Evolutionary conservation across 2,888 invertebrate genomes (phyloP).

Genomic region (Apamea sordens): DNA sequence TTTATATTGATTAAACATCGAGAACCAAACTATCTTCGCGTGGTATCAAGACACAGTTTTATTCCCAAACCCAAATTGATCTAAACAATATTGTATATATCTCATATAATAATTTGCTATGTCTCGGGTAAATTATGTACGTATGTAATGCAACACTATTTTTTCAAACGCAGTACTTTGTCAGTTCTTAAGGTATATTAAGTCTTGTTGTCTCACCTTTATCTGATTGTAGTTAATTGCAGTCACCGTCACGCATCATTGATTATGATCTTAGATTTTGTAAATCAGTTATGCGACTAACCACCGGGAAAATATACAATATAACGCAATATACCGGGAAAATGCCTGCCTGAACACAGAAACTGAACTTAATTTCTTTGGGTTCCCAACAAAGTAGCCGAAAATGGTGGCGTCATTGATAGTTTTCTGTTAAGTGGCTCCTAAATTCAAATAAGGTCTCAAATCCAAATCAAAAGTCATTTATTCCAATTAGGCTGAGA

Average conservation of each 20-base stretch:
- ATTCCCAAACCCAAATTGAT: constrained; percentile 7
- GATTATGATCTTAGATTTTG: not conserved
- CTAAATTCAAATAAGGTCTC: too few relatives aligned
- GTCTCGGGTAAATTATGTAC: not conserved
- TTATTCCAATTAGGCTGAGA: too few relatives aligned
- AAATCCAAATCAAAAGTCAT: not conserved
- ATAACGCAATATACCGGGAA: not conserved
- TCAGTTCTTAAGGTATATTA: not conserved
- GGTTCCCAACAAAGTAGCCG: not conserved
- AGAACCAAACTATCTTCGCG: constrained; percentile 27
- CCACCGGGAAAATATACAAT: too few relatives aligned
- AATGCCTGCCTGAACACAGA: not conserved
- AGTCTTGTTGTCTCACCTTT: not conserved
- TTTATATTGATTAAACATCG: constrained; percentile 62
- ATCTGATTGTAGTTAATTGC: not conserved
- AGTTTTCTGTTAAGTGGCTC: not conserved
- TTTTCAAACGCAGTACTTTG: not conserved
- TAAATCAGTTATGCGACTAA: not conserved
- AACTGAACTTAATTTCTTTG: not conserved
- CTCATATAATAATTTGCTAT: not conserved
- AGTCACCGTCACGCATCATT: too few relatives aligned
- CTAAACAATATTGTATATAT: constrained; percentile 16
- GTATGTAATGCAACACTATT: not conserved
- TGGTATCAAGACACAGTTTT: constrained; percentile 13
- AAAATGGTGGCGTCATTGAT: not conserved